Base-by-base conservation (phyloP, 2,888 invertebrate genomes). In the Pachymerium ferrugineum region DNA sequence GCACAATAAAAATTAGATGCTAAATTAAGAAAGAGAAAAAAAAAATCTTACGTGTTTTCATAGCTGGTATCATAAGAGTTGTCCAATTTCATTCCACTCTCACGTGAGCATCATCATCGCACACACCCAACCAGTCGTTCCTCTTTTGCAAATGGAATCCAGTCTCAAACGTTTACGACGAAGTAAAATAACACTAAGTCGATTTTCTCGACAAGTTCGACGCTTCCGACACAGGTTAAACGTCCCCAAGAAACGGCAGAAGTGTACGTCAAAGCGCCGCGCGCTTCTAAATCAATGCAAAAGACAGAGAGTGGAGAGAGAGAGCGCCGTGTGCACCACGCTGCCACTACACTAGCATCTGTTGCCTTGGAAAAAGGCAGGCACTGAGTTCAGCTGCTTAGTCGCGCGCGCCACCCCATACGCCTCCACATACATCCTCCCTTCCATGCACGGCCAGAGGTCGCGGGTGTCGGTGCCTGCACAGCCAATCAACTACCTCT, bases 61-160 rank as follows among this genome's bases (percentile, higher is more conserved):
- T 62, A 28, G 62, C 62, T 22, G 62, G 47, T 25, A 62, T 22
- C 12, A 28, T 62, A 25, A 62, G 12, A 62, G 28, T 28, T 62
- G 62, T 62, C 25, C 62, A 22, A 62, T 62, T 47, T 62, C 62
- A 28, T n/a, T 62, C n/a, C 38, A 16, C 47, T 4, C 62, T 62
- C 62, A 62, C 62, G 62, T 62, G 62, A n/a, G 62, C 62, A 62
- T 62, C 25, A 62, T 62, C 62, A n/a, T n/a, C n/a, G n/a, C n/a
- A n/a, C n/a, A 62, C 62, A 54, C 47, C 22, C 62, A 25, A 54
- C 54, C 22, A 22, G 54, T 22, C 19, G 54, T 25, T 54, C 22
- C 54, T 25, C 19, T 25, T 54, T 62, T 62, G 62, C 62, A 62
- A 62, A 62, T 62, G 62, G 62, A 62, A 62, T 62, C 62, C 62